Evolutionary conservation across 2,888 invertebrate genomes (phyloP).

Genomic region (Cylloceria caligata): DNA sequence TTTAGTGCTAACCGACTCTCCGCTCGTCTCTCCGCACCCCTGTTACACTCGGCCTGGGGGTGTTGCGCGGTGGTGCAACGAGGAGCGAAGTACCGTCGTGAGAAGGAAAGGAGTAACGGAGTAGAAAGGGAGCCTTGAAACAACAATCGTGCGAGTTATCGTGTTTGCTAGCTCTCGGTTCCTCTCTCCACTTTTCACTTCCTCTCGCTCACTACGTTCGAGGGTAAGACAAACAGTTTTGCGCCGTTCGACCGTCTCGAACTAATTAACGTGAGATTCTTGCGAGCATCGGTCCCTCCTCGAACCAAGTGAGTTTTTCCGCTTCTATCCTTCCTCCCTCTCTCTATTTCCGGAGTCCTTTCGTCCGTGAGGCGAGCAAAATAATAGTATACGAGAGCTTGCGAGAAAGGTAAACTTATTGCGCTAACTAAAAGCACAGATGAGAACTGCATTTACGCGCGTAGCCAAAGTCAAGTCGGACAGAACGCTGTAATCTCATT

Average conservation of each 20-base stretch:
- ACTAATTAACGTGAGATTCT: constrained; percentile 80
- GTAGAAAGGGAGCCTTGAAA: constrained; percentile 70
- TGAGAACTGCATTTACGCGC: neutral
- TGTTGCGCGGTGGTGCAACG: constrained; percentile 14
- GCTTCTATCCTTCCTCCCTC: neutral
- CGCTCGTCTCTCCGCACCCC: constrained; percentile 46
- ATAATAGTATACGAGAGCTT: neutral
- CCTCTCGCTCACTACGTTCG: constrained; percentile 67
- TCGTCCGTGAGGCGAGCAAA: neutral
- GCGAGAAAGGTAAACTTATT: neutral
- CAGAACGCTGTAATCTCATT: neutral
- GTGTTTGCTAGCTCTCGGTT: constrained; percentile 66
- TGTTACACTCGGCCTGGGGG: constrained; percentile 26
- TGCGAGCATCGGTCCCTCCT: constrained; percentile 55
- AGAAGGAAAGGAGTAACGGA: constrained; percentile 23
- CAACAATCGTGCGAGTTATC: constrained; percentile 78
- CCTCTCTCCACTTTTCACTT: constrained; percentile 66
- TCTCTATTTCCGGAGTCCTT: neutral
- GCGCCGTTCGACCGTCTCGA: constrained; percentile 77
- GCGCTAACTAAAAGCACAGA: constrained; percentile 2
- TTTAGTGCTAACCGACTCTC: constrained; percentile 67
- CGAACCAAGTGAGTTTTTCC: constrained; percentile 51
- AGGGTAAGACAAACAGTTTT: constrained; percentile 81
- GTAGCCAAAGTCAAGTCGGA: no score
- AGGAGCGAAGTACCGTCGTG: constrained; percentile 26